Evolutionary conservation across 2,797 vertebrate species (phyloP).

Genomic region (Myiotriccus ornatus): DNA sequence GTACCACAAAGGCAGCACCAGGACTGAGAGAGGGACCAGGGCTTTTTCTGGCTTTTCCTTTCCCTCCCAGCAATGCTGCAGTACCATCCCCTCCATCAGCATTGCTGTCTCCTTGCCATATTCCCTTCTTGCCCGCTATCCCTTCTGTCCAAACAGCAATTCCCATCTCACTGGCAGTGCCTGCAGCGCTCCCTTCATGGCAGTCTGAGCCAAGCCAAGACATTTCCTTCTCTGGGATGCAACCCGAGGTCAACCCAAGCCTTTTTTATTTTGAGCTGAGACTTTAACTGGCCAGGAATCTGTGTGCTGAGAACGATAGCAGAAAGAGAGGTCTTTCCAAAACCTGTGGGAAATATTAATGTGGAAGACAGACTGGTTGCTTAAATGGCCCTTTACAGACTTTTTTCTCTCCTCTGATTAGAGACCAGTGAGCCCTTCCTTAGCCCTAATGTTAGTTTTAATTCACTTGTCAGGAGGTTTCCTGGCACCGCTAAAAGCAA

Average conservation of each 20-base stretch:
- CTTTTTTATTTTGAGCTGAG: slow-evolving; percentile 28
- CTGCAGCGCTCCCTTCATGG: accelerated
- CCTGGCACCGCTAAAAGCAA: not conserved
- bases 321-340: not conserved
- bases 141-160: not conserved
- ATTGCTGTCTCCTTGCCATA: not conserved
- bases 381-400: not conserved
- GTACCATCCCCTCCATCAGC: not conserved
- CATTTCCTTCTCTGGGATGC: not conserved
- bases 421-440: not conserved
- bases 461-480: not conserved
- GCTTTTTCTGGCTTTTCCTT: not conserved
- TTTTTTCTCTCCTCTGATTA: not conserved
- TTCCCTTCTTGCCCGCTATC: not conserved
- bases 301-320: not conserved
- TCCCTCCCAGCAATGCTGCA: not conserved
- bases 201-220: not conserved
- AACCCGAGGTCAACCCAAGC: not conserved
- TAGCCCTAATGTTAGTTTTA: not conserved
- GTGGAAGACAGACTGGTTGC: not conserved
- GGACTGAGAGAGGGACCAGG: not conserved
- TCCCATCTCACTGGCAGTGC: not conserved
- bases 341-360: not conserved
- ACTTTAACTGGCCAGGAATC: not conserved
- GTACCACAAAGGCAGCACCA: not conserved